A percentile compares a stretch with the other conserved stretches of the same genome.
phyloP scores from a whole-genome alignment of 2,888 invertebrate genomes.

The Epinotia bilunana region DNA sequence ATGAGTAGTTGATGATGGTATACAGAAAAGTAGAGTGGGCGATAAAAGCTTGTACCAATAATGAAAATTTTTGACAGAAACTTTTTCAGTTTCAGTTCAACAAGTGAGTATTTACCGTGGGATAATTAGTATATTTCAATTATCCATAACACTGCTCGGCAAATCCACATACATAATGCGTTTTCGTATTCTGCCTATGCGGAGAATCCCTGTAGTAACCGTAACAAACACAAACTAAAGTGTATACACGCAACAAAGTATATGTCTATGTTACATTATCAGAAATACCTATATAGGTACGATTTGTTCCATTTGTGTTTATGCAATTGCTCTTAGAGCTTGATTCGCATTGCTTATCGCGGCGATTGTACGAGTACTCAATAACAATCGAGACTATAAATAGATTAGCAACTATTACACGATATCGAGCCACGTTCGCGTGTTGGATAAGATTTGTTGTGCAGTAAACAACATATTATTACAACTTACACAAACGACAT shows the following conservation, averaged over 20 bases:
- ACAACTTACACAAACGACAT: slow-evolving; percentile 3
- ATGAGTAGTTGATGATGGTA: no score
- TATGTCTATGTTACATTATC: slow-evolving; percentile 12
- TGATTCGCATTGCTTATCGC: slow-evolving; percentile 44
- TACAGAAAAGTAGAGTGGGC: no score
- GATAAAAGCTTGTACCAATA: no score
- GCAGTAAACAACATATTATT: slow-evolving; percentile 18
- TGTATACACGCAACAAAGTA: slow-evolving; percentile 2
- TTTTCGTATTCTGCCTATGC: background rate
- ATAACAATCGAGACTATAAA: slow-evolving; percentile 42
- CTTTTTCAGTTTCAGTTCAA: no score
- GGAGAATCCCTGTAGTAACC: background rate
- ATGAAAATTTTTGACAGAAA: no score
- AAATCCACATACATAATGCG: background rate
- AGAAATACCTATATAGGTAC: slow-evolving; percentile 6
- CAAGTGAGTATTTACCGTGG: no score
- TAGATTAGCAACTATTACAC: slow-evolving; percentile 40
- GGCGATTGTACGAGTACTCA: slow-evolving; percentile 40
- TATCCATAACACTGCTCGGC: no score
- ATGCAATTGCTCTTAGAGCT: slow-evolving; percentile 39
- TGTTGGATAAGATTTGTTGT: slow-evolving; percentile 24
- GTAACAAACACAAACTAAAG: background rate
- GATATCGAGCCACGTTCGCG: slow-evolving; percentile 35
- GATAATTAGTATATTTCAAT: no score
- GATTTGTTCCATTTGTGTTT: slow-evolving; percentile 34